Evolutionary conservation across 1,140 invertebrate species (phyloP), one percentile per base, ranked within the genome.

Genomic region (Maconellicoccus hirsutus): DNA sequence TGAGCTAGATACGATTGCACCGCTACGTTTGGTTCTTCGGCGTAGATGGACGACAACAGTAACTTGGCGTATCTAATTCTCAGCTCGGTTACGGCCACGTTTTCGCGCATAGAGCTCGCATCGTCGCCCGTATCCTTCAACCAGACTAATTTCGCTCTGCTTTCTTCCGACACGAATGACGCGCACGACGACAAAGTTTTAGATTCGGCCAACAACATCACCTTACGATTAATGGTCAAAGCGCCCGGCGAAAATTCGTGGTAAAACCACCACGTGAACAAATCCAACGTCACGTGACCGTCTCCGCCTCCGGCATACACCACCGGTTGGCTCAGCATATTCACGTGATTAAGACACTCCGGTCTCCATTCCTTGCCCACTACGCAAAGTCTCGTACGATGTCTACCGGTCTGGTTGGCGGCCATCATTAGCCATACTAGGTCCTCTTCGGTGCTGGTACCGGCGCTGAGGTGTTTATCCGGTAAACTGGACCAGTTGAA

Each of bases 251-350:
- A 81, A 72, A 84, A 83, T 71, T 84, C 82, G 1, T 78, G 77
- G 25, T 80, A 81, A 59, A 84, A 83, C 82, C 82, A 84, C 82
- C 82, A 83, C 4, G 80, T 77, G 33, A 83, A 83, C 0, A 84
- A 76, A 71, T 83, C 81, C 0, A 80, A 76, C 0, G 82, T 83
- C 0, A 82, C 75, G 0, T 76, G 76, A 4, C 81, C 82, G 7
- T 79, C 79, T 10, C 82, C 82, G 2, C 82, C 83, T 0, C 82
- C 82, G 0, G 82, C 83, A 72, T 83, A 84, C 7, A 83, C 79
- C 0, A 83, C 82, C 6, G 83, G 82, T 69, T 84, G 82, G 38
- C 78, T 83, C 3, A 83, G 70, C 82, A 83, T 83, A 75, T 84
- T 83, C n/a, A 83, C 82, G 33, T 77, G 75, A 22, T 78, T 76